Evolutionary conservation across 2,888 invertebrate species (phyloP), one percentile per base, ranked within the genome.

Genomic region (Eucriotettix oculatus): DNA sequence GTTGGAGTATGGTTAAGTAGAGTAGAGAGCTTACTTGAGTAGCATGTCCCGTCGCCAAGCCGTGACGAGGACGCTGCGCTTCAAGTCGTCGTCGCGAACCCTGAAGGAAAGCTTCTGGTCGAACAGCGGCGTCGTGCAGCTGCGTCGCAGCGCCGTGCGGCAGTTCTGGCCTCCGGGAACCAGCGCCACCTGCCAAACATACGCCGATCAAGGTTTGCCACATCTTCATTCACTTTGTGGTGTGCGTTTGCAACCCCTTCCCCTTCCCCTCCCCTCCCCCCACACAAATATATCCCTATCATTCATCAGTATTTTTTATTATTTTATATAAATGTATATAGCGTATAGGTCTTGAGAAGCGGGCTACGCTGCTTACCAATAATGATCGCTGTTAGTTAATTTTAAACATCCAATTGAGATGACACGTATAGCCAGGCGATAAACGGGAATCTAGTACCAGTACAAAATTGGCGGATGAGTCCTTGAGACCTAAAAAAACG

Each of bases 21-120:
- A 29, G 29, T 7, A 5, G 2, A 29, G 29, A 29, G 29, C 78
- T 80, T 78, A 91, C 91, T 88, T 85, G 72, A 84, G 83, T 66
- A 83, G 83, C 67, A 88, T 83, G 74, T 90, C 88, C 66, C 91
- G 78, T 72, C 90, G 90, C 91, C 91, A 91, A 55, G 90, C 89
- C 54, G 90, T 89, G 67, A 91, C 78, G 67, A 87, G 82, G 54
- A 89, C 77, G 71, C 82, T 78, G 68, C 83, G 82, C 57, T 79
- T 75, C 53, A 76, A 74, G 68, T 82, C 80, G 42, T 74, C 67
- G 44, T 76, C 75, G 16, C 78, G 76, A 58, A 86, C 71, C 1
- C 85, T 83, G 66, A 90, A 79, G 67, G 81, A 80, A 69, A 90
- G 80, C 65, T 84, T 84, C 69, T 90, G 85, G 74, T 90, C 86